Evolutionary conservation across 2,113 vertebrate genomes (phyloP), one percentile per base, ranked within the genome.

Genomic region (Alligator sinensis): DNA sequence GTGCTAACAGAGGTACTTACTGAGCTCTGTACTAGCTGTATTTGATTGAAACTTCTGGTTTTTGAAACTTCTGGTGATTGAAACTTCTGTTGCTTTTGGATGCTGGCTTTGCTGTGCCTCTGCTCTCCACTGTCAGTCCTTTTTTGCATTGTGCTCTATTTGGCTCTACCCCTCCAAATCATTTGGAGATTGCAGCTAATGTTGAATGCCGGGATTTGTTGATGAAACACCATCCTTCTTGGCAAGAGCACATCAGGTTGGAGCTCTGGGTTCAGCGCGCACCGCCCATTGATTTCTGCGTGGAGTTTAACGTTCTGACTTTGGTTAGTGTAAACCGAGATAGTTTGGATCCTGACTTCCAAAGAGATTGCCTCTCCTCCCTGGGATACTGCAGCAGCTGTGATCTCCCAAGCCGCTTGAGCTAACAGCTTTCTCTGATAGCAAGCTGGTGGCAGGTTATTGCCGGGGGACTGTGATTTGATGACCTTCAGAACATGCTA

Each of bases 401-500:
- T 22, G 5, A 2, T 21, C 28, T 68, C 79, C 58, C 70, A 3
- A 24, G 55, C 18, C 6, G 10, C 4, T 68, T 17, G 34, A 70
- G 30, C 19, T 19, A 34, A 38, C 68, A 72, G n/a, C n/a, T 30
- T 70, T 18, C 68, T 5, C 15, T 24, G 22, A 10, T 3, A 54
- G 1, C 4, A 4, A 66, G 12, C 18, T 4, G 8, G 6, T 19
- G 30, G 1, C 11, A 0, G 30, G 22, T 18, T 3, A 18, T n/a
- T 54, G 13, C 27, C 22, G n/a, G 91, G 61, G 27, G 58, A 3
- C 30, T 1, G 11, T 14, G 3, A 9, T 54, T 25, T 68, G 19
- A 22, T 58, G 64, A 3, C 13, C 27, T 30, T 2, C 17, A 3
- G 24, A 21, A 24, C 11, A 34, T 21, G 6, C 14, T 72, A 6